These are phyloP conservation scores for Aphaenogaster floridana DNA, from an alignment of 1,140 invertebrate species.

Conservation along the genomic window DNA sequence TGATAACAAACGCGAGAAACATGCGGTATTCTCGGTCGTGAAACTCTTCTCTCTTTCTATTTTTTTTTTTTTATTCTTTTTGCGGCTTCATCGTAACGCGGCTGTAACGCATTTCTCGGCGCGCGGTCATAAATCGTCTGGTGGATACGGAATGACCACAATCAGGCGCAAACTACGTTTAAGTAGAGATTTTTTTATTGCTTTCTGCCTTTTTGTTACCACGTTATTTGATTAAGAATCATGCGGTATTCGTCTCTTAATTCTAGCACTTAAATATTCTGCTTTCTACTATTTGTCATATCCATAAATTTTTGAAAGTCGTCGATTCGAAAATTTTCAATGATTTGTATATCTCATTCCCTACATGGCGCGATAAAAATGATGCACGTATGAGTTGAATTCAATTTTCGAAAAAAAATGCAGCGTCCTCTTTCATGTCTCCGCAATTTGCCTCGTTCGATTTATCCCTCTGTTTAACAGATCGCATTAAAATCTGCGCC, in stretches of 20 bases:
- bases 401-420: slow-evolving; percentile 4
- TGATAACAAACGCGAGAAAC: slow-evolving; percentile 27
- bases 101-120: not conserved
- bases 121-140: slow-evolving; percentile 9
- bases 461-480: slow-evolving; percentile 5
- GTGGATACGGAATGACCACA: not conserved
- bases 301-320: not conserved
- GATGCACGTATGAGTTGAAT: not conserved
- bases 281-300: not conserved
- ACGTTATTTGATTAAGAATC: not conserved
- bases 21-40: slow-evolving; percentile 11
- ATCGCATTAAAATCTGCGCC: not conserved
- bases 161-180: slow-evolving; percentile 12
- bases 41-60: not conserved
- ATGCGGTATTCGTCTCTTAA: not conserved
- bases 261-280: not conserved
- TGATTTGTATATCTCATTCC: not conserved
- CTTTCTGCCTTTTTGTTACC: not conserved
- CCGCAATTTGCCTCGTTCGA: not conserved
- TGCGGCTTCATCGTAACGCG: not conserved
- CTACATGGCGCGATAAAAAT: not conserved
- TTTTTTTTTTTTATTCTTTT: not conserved
- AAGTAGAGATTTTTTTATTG: not conserved
- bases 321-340: not conserved
- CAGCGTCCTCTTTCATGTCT: not conserved